These are phyloP conservation scores for Leptothorax acervorum DNA, from an alignment of 2,888 invertebrate genomes.

Conservation along the genomic window DNA sequence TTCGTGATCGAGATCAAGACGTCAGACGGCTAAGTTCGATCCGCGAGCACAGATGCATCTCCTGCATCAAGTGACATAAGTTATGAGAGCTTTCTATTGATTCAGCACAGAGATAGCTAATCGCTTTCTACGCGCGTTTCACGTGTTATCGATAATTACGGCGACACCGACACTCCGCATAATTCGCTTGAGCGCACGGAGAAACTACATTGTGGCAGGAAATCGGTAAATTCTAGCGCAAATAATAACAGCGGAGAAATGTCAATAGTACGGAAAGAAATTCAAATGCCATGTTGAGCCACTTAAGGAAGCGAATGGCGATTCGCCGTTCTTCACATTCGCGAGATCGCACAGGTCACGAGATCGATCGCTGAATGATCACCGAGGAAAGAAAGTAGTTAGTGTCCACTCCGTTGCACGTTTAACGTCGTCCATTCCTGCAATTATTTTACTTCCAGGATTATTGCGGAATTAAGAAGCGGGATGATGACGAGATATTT, in stretches of 20 bases:
- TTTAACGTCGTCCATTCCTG: not conserved
- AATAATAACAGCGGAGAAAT: conserved; percentile 36
- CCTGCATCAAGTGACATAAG: conserved; percentile 59
- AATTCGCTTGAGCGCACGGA: conserved; percentile 62
- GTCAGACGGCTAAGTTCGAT: not conserved
- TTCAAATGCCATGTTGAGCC: not conserved
- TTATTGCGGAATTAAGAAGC: not conserved
- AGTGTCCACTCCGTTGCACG: not conserved
- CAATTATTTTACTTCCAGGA: not conserved
- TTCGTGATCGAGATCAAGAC: conserved; percentile 31
- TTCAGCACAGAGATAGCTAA: conserved; percentile 67
- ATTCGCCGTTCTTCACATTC: not conserved
- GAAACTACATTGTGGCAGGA: conserved; percentile 61
- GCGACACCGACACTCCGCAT: conserved; percentile 49
- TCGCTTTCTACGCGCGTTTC: conserved; percentile 75
- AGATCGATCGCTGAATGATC: conserved; percentile 18
- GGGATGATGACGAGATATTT: not conserved
- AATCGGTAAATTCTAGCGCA: conserved; percentile 61
- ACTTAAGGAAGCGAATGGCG: conserved; percentile 15
- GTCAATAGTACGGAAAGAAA: conserved; percentile 27
- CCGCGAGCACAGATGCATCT: not conserved
- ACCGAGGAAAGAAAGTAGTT: conserved; percentile 26
- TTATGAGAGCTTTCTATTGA: conserved; percentile 73
- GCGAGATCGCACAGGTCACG: not conserved
- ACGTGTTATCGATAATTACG: conserved; percentile 70